These are phyloP conservation scores for Drosophila subpulchrella DNA, from an alignment of 1,140 invertebrate genomes.

Conservation along the genomic window DNA sequence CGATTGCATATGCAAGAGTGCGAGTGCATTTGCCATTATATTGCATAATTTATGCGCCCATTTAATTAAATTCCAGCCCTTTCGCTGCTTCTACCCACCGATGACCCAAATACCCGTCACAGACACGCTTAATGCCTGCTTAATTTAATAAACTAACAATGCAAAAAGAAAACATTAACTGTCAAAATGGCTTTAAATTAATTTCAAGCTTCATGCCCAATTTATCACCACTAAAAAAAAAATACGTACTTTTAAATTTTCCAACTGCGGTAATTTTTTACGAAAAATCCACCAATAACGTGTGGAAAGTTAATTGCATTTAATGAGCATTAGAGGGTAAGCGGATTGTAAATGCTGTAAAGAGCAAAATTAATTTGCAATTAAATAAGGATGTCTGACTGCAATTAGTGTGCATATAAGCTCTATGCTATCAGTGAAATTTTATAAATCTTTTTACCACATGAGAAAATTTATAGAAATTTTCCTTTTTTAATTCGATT, in stretches of 20 bases:
- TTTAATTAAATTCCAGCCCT: slow-evolving; percentile 79
- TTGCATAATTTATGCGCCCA: slow-evolving; percentile 73
- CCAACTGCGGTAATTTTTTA: slow-evolving; percentile 4
- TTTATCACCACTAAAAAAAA: slow-evolving; percentile 45
- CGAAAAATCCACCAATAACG: slow-evolving; percentile 22
- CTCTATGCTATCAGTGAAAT: background rate
- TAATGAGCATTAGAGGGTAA: slow-evolving; percentile 61
- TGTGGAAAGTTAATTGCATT: slow-evolving; percentile 64
- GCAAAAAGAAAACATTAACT: slow-evolving; percentile 53
- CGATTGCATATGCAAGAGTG: slow-evolving; percentile 3
- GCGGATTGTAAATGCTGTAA: slow-evolving; percentile 37
- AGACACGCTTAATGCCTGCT: slow-evolving; percentile 42
- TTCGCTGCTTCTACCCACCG: slow-evolving; percentile 42
- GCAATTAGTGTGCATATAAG: slow-evolving; percentile 15
- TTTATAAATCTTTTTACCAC: background rate
- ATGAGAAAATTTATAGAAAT: background rate
- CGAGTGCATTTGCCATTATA: slow-evolving; percentile 64
- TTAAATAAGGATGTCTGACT: slow-evolving; percentile 25
- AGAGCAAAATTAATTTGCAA: slow-evolving; percentile 44
- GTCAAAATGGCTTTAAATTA: slow-evolving; percentile 59
- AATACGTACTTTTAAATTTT: slow-evolving; percentile 8
- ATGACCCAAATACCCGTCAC: slow-evolving; percentile 60
- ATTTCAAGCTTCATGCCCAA: slow-evolving; percentile 49
- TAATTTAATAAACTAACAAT: slow-evolving; percentile 60
- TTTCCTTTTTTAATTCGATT: background rate